Conservation (phyloP, 2,888 invertebrate species). For the Agrotis clavis region DNA sequence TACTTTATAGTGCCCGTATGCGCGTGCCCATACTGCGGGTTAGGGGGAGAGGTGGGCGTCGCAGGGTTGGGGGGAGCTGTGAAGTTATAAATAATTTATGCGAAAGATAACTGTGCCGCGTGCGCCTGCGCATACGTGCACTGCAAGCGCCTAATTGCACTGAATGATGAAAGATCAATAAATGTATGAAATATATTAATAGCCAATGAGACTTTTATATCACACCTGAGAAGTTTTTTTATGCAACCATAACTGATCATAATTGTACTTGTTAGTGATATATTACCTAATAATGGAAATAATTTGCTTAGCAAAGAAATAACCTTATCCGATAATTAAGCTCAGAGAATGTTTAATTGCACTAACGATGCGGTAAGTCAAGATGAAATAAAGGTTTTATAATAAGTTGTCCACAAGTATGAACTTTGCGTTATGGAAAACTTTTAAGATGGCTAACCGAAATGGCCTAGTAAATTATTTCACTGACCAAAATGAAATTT, state of each 20-base stretch:
- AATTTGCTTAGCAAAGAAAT: slow-evolving; percentile 22
- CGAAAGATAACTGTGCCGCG: slow-evolving; percentile 80
- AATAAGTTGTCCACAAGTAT: not conserved
- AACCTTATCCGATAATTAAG: slow-evolving; percentile 22
- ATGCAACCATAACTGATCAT: slow-evolving; percentile 65
- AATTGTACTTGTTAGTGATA: slow-evolving; percentile 58
- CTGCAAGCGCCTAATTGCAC: slow-evolving; percentile 64
- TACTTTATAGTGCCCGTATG: slow-evolving; percentile 79
- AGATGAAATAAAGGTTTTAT: not conserved
- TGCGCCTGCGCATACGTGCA: slow-evolving; percentile 72
- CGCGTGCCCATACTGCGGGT: slow-evolving; percentile 67
- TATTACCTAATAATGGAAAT: slow-evolving; percentile 52
- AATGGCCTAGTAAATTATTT: not conserved
- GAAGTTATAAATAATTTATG: slow-evolving; percentile 80
- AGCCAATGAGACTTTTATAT: slow-evolving; percentile 73
- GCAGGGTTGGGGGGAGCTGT: slow-evolving; percentile 61
- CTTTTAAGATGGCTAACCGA: not conserved
- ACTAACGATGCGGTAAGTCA: not conserved
- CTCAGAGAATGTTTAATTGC: slow-evolving; percentile 7
- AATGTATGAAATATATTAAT: slow-evolving; percentile 69
- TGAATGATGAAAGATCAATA: slow-evolving; percentile 76
- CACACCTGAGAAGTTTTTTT: slow-evolving; percentile 70
- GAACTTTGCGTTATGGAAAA: not conserved
- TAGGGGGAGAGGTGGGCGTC: slow-evolving; percentile 26
- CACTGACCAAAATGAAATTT: slow-evolving; percentile 9